A percentile compares a stretch with the other conserved stretches of the same genome.
Evolutionary conservation across 2,113 vertebrate species (phyloP).

Genomic region (Mastomys coucha): DNA sequence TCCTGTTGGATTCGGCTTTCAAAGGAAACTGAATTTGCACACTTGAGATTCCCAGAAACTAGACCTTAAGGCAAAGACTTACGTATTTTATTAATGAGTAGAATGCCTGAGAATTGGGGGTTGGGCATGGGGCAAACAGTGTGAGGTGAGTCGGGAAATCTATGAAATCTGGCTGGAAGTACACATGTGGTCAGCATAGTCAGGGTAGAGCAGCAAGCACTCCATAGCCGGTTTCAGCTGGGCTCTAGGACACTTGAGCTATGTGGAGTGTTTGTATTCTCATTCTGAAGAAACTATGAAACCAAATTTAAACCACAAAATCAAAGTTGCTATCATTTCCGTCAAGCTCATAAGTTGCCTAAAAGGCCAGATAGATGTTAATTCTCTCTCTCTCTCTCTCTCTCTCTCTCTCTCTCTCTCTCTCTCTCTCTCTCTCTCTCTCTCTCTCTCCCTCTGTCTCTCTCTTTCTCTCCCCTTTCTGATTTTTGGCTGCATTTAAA

Average conservation of each 20-base stretch:
- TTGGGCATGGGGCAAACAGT: background rate
- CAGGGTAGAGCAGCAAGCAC: background rate
- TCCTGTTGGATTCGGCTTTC: background rate
- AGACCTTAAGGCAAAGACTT: background rate
- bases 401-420: too few relatives aligned
- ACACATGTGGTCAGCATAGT: background rate
- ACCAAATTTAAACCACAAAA: background rate
- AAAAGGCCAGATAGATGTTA: background rate
- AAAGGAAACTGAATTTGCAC: background rate
- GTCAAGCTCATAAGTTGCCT: background rate
- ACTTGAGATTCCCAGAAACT: background rate
- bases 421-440: background rate
- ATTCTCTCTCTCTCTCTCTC: accelerated
- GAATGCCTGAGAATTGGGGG: background rate
- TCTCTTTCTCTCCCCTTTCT: background rate
- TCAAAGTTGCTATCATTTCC: background rate
- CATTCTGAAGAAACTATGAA: conserved; percentile 1
- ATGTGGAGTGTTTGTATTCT: background rate
- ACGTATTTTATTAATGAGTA: background rate
- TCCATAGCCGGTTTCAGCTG: background rate
- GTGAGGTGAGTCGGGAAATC: background rate
- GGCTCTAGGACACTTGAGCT: background rate
- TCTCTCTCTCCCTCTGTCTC: too few relatives aligned
- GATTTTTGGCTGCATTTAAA: background rate
- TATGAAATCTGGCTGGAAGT: background rate